Base-by-base conservation (phyloP, 2,888 invertebrate genomes). In the Lymantria monacha region DNA sequence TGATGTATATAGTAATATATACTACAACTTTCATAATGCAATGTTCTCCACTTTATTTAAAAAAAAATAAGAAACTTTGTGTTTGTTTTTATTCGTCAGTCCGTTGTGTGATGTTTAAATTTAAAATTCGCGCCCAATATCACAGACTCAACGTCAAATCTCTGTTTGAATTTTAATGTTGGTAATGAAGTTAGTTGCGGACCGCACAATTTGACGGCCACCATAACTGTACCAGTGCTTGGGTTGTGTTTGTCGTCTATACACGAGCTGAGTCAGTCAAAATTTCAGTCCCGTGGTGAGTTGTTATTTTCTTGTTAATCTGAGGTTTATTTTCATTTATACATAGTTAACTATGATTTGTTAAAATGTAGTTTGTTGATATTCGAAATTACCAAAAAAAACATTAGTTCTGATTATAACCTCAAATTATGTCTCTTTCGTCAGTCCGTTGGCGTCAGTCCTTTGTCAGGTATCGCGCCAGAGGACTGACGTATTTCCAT, bases 391-490 rank as follows among this genome's bases (percentile, higher is more conserved):
- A 48, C 31, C 42, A 42, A 48, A 44, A 53, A 22, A 58, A 62
- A 56, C 57, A 44, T 60, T 49, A 45, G 43, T 44, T 54, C 41
- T 56, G 40, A 58, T 44, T 42, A 65, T 57, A 61, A 53, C 49
- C 50, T 56, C 49, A 59, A 66, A 61, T 61, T 59, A 57, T 59
- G 59, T 51, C 44, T 44, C 31, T 51, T 57, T 63, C 33, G 33
- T 33, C 33, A 33, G 57, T 58, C 51, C 60, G 22, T 57, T 60
- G 54, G 53, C 61, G 55, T 66, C 33, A 33, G 33, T 58, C 33
- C 33, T 33, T 61, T 66, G 63, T 54, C 60, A 30, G 57, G 36
- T 60, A 64, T 51, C 49, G 51, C 50, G 47, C 53, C 55, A 56
- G 15, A 51, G 57, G 52, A 57, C 61, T 53, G 58, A 56, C 50